These are phyloP conservation scores for Phorcus lineatus DNA, from an alignment of 2,888 invertebrate genomes.

Conservation along the genomic window DNA sequence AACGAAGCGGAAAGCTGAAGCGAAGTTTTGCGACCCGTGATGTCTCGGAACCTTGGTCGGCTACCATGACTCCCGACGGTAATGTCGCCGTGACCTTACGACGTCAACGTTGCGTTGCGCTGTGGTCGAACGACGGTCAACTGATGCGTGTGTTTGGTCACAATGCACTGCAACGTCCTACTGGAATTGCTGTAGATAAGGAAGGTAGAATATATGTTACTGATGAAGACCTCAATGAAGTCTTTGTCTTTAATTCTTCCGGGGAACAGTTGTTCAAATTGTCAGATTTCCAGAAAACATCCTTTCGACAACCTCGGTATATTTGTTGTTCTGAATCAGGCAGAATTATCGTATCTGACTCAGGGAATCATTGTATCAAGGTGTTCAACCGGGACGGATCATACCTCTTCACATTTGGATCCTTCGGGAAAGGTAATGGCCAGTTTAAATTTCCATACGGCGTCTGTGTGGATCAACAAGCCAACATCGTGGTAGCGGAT, in stretches of 20 bases:
- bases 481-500: constrained; percentile 77
- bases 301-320: constrained; percentile 77
- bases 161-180: constrained; percentile 50
- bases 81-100: constrained; percentile 58
- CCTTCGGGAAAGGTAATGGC: constrained; percentile 76
- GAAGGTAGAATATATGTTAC: constrained; percentile 75
- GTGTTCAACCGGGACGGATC: constrained; percentile 75
- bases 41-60: constrained; percentile 57
- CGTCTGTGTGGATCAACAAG: constrained; percentile 75
- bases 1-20: constrained; percentile 28
- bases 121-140: constrained; percentile 49
- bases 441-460: constrained; percentile 78
- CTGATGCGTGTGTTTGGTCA: constrained; percentile 48
- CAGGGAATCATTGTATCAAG: constrained; percentile 77
- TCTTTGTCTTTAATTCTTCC: constrained; percentile 47
- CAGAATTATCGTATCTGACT: constrained; percentile 76
- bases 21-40: constrained; percentile 36
- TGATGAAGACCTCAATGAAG: constrained; percentile 75
- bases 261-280: constrained; percentile 60
- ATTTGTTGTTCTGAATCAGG: constrained; percentile 75
- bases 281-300: constrained; percentile 60
- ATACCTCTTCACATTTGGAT: constrained; percentile 75
- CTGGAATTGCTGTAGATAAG: constrained; percentile 60
- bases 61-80: constrained; percentile 52
- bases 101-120: constrained; percentile 51